Conservation (phyloP, 2,888 invertebrate genomes). For the Limenitis camilla region DNA sequence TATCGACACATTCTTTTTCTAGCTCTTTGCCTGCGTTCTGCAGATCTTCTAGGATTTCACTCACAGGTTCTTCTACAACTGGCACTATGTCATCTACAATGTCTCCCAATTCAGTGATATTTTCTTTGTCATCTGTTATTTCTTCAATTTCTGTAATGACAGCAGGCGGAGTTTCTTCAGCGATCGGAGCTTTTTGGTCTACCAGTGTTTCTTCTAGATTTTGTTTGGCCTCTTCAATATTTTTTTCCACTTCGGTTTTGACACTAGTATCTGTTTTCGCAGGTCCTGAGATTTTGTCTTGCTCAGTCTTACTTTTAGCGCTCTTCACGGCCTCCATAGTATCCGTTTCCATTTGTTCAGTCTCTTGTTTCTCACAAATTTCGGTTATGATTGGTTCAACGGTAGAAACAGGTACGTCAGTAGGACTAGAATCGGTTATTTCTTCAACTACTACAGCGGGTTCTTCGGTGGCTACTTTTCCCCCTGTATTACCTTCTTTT, state of each 20-base stretch:
- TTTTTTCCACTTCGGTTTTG: conserved; percentile 7
- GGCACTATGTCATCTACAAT: conserved; percentile 51
- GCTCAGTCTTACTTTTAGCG: conserved; percentile 29
- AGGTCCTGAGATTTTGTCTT: conserved; percentile 15
- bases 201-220: conserved; percentile 28
- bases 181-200: conserved; percentile 26
- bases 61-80: conserved; percentile 51
- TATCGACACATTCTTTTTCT: conserved; percentile 68
- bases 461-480: conserved; percentile 24
- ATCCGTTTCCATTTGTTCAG: conserved; percentile 42
- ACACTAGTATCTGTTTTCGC: conserved; percentile 1
- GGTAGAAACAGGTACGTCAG: conserved; percentile 35
- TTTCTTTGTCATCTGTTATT: conserved; percentile 43
- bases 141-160: conserved; percentile 54
- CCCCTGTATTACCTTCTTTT: conserved; percentile 16
- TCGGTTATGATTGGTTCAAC: conserved; percentile 38
- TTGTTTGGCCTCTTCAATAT: conserved; percentile 31
- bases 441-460: conserved; percentile 26
- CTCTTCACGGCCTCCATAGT: conserved; percentile 27
- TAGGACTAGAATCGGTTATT: conserved; percentile 36
- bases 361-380: conserved; percentile 38
- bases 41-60: conserved; percentile 54
- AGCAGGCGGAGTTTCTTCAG: conserved; percentile 37
- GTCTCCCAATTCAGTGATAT: conserved; percentile 42
- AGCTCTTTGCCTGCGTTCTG: conserved; percentile 59